These are phyloP conservation scores for Pelecanoides urinatrix DNA, from an alignment of 2,113 vertebrate genomes.

Conservation along the genomic window DNA sequence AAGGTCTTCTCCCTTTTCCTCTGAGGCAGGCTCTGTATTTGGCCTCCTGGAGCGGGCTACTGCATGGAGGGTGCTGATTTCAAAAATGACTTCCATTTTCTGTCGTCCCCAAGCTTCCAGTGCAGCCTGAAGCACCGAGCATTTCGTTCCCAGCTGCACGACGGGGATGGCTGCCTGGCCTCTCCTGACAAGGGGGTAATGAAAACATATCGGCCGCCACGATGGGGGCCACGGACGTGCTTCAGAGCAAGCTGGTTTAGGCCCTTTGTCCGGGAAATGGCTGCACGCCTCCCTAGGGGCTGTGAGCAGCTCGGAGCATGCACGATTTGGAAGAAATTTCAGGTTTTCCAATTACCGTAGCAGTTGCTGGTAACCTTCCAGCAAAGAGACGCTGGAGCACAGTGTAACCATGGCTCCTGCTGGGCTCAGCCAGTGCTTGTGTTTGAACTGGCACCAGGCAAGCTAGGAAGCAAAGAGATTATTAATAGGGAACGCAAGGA, in stretches of 20 bases:
- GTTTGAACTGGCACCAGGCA: constrained; percentile 39
- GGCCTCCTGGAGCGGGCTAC: neutral
- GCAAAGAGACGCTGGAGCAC: neutral
- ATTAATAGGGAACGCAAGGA: constrained; percentile 25
- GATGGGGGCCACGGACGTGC: fast-evolving
- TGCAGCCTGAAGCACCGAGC: fast-evolving
- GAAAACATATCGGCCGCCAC: neutral
- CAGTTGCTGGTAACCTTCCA: constrained; percentile 37
- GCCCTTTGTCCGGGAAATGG: neutral
- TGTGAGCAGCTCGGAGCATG: neutral
- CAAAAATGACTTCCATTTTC: neutral
- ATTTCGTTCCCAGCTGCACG: neutral
- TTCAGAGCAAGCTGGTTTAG: neutral
- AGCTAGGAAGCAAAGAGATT: neutral
- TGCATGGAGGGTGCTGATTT: neutral
- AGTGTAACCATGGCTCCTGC: constrained; percentile 24
- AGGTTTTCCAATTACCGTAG: neutral
- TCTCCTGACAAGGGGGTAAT: neutral
- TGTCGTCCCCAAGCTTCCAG: neutral
- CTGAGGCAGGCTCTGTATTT: neutral
- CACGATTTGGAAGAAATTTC: neutral
- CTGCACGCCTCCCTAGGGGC: fast-evolving
- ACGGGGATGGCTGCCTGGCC: fast-evolving
- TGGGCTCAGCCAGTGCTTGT: constrained; percentile 22
- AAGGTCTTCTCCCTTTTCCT: neutral